Conservation (phyloP, 2,113 vertebrate genomes). For the Siphamia tubifer region DNA sequence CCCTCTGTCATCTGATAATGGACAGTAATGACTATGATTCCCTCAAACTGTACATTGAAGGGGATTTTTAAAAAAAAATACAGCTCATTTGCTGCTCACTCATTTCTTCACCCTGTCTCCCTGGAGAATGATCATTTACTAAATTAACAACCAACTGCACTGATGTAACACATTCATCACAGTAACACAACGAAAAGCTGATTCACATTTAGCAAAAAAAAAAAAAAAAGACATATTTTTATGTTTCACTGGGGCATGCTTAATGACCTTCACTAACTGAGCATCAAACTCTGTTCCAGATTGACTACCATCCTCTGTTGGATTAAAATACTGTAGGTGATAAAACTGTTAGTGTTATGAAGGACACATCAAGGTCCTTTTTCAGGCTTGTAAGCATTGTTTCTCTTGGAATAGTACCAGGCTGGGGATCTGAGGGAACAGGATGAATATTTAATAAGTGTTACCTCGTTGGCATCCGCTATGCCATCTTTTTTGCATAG, state of each 20-base stretch:
- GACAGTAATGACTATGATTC: background rate
- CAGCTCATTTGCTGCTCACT: constrained; percentile 38
- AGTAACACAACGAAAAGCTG: no score
- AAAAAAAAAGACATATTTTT: no score
- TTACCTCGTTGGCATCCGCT: constrained; percentile 45
- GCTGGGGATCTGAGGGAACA: constrained; percentile 34
- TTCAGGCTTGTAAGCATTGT: constrained; percentile 37
- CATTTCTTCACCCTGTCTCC: constrained; percentile 12
- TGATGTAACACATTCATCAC: no score
- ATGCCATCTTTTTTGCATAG: constrained; percentile 25
- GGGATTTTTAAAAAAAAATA: background rate
- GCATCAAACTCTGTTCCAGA: background rate
- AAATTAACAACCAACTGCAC: no score
- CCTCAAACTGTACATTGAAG: constrained; percentile 3
- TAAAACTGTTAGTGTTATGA: background rate
- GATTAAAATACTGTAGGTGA: background rate
- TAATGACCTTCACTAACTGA: background rate
- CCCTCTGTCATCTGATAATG: constrained; percentile 7
- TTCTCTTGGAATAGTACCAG: constrained; percentile 47
- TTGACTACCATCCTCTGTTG: background rate
- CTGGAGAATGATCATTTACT: constrained; percentile 22
- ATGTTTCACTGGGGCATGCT: background rate
- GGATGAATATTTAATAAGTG: constrained; percentile 65
- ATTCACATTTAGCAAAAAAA: background rate
- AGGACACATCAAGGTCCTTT: constrained; percentile 44